Evolutionary conservation across 1,140 invertebrate species (phyloP).

Genomic region (Globodera ellingtonae): DNA sequence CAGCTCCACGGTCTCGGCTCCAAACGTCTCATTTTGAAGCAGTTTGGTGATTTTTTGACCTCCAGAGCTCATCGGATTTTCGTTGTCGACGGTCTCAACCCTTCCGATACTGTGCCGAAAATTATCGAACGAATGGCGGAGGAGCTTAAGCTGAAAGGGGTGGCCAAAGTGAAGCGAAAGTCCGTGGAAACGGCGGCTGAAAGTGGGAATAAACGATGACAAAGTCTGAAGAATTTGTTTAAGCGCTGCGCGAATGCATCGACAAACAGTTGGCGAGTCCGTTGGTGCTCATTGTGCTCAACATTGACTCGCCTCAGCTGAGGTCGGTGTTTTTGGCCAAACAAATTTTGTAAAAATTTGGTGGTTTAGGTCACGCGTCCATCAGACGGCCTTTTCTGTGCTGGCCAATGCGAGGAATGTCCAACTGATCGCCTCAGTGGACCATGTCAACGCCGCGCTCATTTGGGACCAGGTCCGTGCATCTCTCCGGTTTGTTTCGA

Average conservation of each 20-base stretch:
- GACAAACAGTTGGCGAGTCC: not conserved
- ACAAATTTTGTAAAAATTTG: not conserved
- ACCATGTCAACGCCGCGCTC: slow-evolving; percentile 34
- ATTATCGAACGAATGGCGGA: slow-evolving; percentile 26
- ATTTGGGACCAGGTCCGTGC: slow-evolving; percentile 36
- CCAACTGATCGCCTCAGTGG: slow-evolving; percentile 29
- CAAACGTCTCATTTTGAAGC: slow-evolving; percentile 28
- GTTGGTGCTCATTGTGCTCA: slow-evolving; percentile 28
- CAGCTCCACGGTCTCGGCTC: slow-evolving; percentile 35
- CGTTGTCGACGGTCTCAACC: slow-evolving; percentile 27
- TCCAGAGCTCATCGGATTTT: slow-evolving; percentile 1
- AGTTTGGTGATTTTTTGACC: slow-evolving; percentile 20
- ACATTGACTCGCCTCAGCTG: slow-evolving; percentile 27
- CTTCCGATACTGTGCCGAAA: not conserved
- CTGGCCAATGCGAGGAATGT: not conserved
- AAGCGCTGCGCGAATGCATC: not conserved
- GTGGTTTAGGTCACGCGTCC: too few relatives aligned
- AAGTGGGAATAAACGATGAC: not conserved
- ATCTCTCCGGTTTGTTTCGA: not conserved
- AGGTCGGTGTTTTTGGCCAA: slow-evolving; percentile 13
- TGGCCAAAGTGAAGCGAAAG: not conserved
- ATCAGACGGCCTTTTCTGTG: not conserved
- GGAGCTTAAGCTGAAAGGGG: slow-evolving; percentile 17
- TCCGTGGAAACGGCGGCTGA: not conserved
- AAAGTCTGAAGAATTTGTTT: slow-evolving; percentile 3